These are phyloP conservation scores for Ictalurus punctatus DNA, from an alignment of 2,113 vertebrate genomes.

Conservation along the genomic window DNA sequence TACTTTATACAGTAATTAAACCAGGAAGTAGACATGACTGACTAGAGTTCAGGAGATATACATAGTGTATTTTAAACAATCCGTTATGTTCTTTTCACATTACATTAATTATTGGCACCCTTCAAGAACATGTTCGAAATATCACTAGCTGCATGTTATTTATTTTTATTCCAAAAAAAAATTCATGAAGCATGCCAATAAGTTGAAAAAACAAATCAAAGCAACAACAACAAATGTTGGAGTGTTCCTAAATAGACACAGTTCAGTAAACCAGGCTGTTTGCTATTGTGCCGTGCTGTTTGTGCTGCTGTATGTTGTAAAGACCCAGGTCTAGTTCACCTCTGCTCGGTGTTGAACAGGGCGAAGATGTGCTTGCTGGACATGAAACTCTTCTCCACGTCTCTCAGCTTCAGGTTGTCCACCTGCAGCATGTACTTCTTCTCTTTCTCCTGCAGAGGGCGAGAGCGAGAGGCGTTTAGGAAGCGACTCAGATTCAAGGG, in stretches of 20 bases:
- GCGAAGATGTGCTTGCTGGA: conserved; percentile 98
- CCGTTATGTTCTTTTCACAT: neutral
- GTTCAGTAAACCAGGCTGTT: neutral
- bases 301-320: neutral
- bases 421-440: conserved; percentile 99
- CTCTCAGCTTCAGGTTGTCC: conserved; percentile 93
- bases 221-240: neutral
- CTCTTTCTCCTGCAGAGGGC: conserved; percentile 87
- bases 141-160: neutral
- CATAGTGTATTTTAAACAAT: neutral
- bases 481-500: neutral
- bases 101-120: neutral
- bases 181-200: neutral
- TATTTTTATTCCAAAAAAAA: neutral
- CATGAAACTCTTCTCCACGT: conserved; percentile 98
- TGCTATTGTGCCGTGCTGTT: neutral
- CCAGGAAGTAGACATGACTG: neutral
- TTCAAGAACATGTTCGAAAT: neutral
- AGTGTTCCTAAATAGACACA: neutral
- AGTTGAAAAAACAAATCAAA: neutral
- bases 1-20: neutral
- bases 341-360: conserved; percentile 98
- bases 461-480: conserved; percentile 52
- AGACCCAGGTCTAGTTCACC: conserved; percentile 68
- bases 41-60: neutral